Evolutionary conservation across 2,888 invertebrate species (phyloP).

Genomic region (Acleris holmiana): DNA sequence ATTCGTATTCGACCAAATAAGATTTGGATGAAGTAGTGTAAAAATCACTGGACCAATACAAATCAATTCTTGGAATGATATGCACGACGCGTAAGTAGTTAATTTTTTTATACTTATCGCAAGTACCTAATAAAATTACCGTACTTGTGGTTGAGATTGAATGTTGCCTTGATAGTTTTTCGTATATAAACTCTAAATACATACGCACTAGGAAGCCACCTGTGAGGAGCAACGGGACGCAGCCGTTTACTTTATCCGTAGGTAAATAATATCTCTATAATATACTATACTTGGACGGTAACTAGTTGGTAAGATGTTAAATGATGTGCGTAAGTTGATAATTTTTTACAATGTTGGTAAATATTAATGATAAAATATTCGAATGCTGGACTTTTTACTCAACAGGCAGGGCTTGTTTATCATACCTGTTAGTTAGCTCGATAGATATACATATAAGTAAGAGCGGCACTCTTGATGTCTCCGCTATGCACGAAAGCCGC

Average conservation of each 20-base stretch:
- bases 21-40: constrained; percentile 36
- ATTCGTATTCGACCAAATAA: constrained; percentile 35
- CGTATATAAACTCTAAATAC: constrained; percentile 25
- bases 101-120: constrained; percentile 26
- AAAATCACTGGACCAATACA: constrained; percentile 31
- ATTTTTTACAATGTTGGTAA: constrained; percentile 62
- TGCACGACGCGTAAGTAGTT: constrained; percentile 28
- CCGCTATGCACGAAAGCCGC: constrained; percentile 36
- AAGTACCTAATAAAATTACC: constrained; percentile 37
- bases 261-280: constrained; percentile 25
- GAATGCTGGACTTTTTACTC: constrained; percentile 78
- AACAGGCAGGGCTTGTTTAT: constrained; percentile 58
- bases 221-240: constrained; percentile 21
- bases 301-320: constrained; percentile 41
- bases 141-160: constrained; percentile 37
- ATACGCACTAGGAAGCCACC: constrained; percentile 25
- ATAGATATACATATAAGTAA: constrained; percentile 54
- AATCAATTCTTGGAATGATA: constrained; percentile 26
- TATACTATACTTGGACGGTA: constrained; percentile 35
- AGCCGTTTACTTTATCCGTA: constrained; percentile 26
- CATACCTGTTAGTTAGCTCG: constrained; percentile 53
- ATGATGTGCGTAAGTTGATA: constrained; percentile 44
- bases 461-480: constrained; percentile 20
- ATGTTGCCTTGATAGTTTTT: constrained; percentile 38
- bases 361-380: constrained; percentile 43